Base-by-base conservation (phyloP, 2,113 vertebrate species). In the Tichodroma muraria region DNA sequence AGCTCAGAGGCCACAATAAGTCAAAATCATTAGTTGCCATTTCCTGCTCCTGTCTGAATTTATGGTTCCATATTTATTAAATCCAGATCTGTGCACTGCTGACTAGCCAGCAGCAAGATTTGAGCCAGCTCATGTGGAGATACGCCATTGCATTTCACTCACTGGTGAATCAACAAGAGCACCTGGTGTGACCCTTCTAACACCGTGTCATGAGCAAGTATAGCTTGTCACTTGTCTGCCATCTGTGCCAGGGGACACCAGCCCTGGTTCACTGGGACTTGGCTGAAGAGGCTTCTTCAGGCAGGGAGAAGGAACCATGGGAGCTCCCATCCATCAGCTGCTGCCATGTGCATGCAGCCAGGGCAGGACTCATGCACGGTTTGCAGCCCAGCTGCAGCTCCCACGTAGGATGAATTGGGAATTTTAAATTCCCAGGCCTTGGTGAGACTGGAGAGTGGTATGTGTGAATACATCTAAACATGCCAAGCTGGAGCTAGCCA, bases 21-120 rank as follows among this genome's bases (percentile, higher is more conserved):
- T 88, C 82, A 89, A 35, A 71, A 72, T 49, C 78, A 68, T 69
- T 85, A 94, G 53, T 35, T 82, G 66, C 57, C 73, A 79, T 78
- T 79, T 93, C 57, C 85, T 91, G 80, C 54, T 93, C 54, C 76
- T 80, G 71, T 69, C 79, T 91, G 80, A 88, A 91, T 95, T 85
- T 85, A 95, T 70, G 63, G 54, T 38, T 93, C 59, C 15, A 12
- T 50, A 38, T 54, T 96, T 90, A 93, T 93, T 95, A 90, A 94
- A 69, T 24, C 71, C 90, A 96, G 95, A 77, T 77, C 50, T 85
- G 64, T 59, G 82, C 88, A 59, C 30, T 80, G 75, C 42, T 91
- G 63, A 80, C 47, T 80, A 69, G 81, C 81, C 92, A 80, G 47
- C 88, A 94, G 90, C 71, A 69, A 50, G 59, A 50, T 77, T 15